Evolutionary conservation across 2,888 invertebrate genomes (phyloP), one percentile per base, ranked within the genome.

Genomic region (Malthinus flaveolus): DNA sequence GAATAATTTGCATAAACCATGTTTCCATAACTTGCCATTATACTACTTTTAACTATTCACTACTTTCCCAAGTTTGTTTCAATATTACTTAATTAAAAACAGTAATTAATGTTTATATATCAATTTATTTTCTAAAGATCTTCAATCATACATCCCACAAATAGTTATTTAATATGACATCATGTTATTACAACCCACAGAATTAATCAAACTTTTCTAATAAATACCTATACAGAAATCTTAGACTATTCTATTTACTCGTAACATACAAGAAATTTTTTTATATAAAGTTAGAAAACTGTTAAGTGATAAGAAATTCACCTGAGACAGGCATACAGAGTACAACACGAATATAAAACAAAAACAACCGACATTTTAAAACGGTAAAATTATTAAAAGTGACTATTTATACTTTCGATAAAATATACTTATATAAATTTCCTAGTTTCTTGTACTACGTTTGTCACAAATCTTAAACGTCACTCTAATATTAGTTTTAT

Each of bases 71-170:
- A n/a, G n/a, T n/a, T n/a, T n/a, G n/a, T n/a, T n/a, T n/a, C n/a
- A n/a, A n/a, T n/a, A n/a, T n/a, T n/a, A n/a, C n/a, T n/a, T 5
- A 23, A 13, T 15, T 39, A 8, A 49, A 23, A 56, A 36, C 32
- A 49, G 45, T 42, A 36, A 9, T 12, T 15, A 33, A 56, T 42
- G 23, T 44, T 51, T 56, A 15, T 47, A 39, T 47, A 51, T 47
- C 49, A 49, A 34, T 58, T 49, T 61, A 53, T 61, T 62, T 57
- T 46, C 66, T 64, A 64, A 65, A 60, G 64, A 67, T 63, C 56
- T 66, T 67, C 67, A 67, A 62, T 68, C 68, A 67, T 67, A 67
- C 67, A 67, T 65, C 68, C 65, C 67, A 68, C 68, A 68, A 65
- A 66, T 65, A 66, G 49, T 63, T 63, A 59, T 58, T 61, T 61